Base-by-base conservation (phyloP, 2,888 invertebrate genomes). In the Epinotia nisella region DNA sequence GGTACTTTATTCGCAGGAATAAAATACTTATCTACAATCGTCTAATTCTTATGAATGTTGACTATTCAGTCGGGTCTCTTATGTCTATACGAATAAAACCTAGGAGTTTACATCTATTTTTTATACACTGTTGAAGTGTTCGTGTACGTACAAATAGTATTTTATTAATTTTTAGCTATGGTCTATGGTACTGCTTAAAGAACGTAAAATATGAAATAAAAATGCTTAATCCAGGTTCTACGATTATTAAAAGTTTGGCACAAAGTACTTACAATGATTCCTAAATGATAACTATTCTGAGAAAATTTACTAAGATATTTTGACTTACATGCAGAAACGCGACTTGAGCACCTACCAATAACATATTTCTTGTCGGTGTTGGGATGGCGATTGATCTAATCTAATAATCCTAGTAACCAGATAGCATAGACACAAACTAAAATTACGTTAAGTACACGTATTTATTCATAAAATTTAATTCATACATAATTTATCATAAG, bases 61-160 rank as follows among this genome's bases (percentile, higher is more conserved):
- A 93, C 93, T 93, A 93, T 93, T 93, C 93, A 93, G 93, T 93
- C 93, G 90, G 90, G 87, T 90, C 89, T 84, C 92, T 93, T 93
- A 93, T 61, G 81, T 76, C 88, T 89, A 79, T 77, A 83, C 79
- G 78, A 85, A 82, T 87, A 84, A 58, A 73, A 62, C 41, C 72
- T 73, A 73, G 51, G 61, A 24, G 39, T 73, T 73, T 67, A 67
- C 35, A 55, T 49, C 56, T 58, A 64, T 64, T 66, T 64, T 66
- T 68, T 64, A 68, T 68, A 68, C 72, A 64, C 45, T 29, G 29
- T 71, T 19, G 15, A 66, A 61, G 66, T 55, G 67, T 68, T 58
- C 51, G 68, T 61, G 60, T 72, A 39, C 35, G 53, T 65, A 67
- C 61, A 56, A 72, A 72, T 55, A 56, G 61, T 55, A 72, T 67